Base-by-base conservation (phyloP, 2,113 vertebrate genomes). In the Platichthys stellatus region DNA sequence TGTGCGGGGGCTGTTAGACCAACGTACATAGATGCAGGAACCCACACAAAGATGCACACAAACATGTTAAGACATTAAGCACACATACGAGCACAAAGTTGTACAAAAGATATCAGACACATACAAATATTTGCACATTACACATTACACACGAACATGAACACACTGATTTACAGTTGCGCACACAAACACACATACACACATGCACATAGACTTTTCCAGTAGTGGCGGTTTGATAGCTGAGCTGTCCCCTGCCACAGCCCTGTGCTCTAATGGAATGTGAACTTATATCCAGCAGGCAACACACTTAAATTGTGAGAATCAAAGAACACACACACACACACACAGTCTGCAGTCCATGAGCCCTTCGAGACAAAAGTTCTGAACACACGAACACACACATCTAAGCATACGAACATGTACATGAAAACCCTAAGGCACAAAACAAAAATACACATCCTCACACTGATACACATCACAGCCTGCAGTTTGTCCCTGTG, bases 251-350 rank as follows among this genome's bases (percentile, higher is more conserved):
- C 86, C 83, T 82, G 85, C 77, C 65, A 80, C 88, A 77, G 71
- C 81, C 81, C 65, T 86, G 70, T 31, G 47, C 75, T 87, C 85
- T 87, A 86, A 90, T 92, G 87, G 84, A 89, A 90, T 88, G 79
- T 90, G 86, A 88, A 90, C 79, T 87, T 76, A 78, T 85, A 83
- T 84, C 80, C 84, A 91, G 78, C 84, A 89, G 86, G 83, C 88
- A 82, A 58, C 73, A 79, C 80, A 83, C 70, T 84, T 56, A 72
- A 61, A 83, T 69, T 77, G 73, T 65, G 23, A 81, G 65, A 84
- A 77, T 81, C 77, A 83, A 65, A 85, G 74, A 66, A 82, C 61
- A 76, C 78, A 73, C 70, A 71, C 73, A 65, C 28, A 31, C 28
- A 31, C 69, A n/a, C 49, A n/a, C 72, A 69, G 63, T 72, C 68